Evolutionary conservation across 1,140 invertebrate species (phyloP).

Genomic region (Sesamia nonagrioides): DNA sequence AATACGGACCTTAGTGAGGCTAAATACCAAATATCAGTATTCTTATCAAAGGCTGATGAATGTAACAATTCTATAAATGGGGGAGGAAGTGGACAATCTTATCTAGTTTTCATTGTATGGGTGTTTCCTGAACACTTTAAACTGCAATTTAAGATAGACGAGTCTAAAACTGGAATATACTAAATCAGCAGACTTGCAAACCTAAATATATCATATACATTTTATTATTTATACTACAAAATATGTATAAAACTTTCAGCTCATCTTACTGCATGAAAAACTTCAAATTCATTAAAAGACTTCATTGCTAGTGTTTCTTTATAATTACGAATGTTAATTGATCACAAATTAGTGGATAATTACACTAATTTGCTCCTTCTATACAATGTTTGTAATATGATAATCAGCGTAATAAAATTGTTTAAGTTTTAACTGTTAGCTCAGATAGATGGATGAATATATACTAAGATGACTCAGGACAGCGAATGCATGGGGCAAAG

Average conservation of each 20-base stretch:
- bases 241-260: not conserved
- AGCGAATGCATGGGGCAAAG: not conserved
- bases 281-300: not conserved
- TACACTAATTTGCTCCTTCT: not conserved
- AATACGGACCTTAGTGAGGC: no score
- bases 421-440: constrained; percentile 11
- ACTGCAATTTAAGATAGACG: not conserved
- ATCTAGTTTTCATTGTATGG: not conserved
- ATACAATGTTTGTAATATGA: constrained; percentile 16
- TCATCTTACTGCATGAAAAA: not conserved
- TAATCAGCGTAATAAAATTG: constrained; percentile 33
- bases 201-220: no score
- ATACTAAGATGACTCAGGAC: not conserved
- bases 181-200: no score
- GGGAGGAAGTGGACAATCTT: not conserved
- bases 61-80: not conserved
- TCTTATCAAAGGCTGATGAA: not conserved
- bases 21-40: not conserved
- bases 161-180: no score
- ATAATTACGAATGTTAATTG: constrained; percentile 33
- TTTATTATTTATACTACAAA: no score
- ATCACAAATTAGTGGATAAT: constrained; percentile 33
- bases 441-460: constrained; percentile 7
- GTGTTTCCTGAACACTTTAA: constrained; percentile 7
- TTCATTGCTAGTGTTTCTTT: constrained; percentile 12